Evolutionary conservation across 2,113 vertebrate genomes (phyloP).

Genomic region (Sceloporus undulatus): DNA sequence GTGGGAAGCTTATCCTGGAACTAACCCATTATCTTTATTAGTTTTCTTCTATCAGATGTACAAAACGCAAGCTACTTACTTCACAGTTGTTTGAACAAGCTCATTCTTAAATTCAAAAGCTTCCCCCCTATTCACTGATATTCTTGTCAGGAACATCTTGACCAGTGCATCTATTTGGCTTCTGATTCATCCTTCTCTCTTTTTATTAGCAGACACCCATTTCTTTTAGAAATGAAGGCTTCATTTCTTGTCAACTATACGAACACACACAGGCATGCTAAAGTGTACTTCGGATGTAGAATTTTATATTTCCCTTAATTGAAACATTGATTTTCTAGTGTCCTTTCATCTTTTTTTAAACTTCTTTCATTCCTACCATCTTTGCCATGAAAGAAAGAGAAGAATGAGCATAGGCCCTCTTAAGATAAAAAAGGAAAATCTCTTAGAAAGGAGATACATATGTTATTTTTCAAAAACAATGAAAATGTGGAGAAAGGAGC

Average conservation of each 20-base stretch:
- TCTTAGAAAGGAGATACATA: slow-evolving; percentile 9
- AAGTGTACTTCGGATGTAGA: slow-evolving; percentile 59
- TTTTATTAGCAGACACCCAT: slow-evolving; percentile 57
- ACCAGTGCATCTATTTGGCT: slow-evolving; percentile 1
- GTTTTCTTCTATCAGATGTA: background rate
- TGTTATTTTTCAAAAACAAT: slow-evolving; percentile 14
- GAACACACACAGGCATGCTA: slow-evolving; percentile 59
- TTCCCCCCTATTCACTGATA: slow-evolving; percentile 1
- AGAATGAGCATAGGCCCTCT: background rate
- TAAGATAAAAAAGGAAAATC: slow-evolving; percentile 20
- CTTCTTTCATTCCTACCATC: slow-evolving; percentile 39
- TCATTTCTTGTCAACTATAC: slow-evolving; percentile 62
- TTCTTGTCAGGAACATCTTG: slow-evolving; percentile 55
- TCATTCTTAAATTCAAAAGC: slow-evolving; percentile 41
- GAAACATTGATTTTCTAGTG: slow-evolving; percentile 63
- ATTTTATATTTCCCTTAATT: slow-evolving; percentile 73
- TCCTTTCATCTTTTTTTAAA: slow-evolving; percentile 74
- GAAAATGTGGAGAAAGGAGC: slow-evolving; percentile 23
- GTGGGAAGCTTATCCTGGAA: background rate
- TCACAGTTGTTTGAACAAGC: background rate
- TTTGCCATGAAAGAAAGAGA: slow-evolving; percentile 32
- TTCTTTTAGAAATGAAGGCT: slow-evolving; percentile 58
- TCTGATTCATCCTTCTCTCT: slow-evolving; percentile 60
- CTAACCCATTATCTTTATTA: background rate
- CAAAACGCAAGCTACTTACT: background rate